Base-by-base conservation (phyloP, 2,888 invertebrate species). In the Diaperis boleti region DNA sequence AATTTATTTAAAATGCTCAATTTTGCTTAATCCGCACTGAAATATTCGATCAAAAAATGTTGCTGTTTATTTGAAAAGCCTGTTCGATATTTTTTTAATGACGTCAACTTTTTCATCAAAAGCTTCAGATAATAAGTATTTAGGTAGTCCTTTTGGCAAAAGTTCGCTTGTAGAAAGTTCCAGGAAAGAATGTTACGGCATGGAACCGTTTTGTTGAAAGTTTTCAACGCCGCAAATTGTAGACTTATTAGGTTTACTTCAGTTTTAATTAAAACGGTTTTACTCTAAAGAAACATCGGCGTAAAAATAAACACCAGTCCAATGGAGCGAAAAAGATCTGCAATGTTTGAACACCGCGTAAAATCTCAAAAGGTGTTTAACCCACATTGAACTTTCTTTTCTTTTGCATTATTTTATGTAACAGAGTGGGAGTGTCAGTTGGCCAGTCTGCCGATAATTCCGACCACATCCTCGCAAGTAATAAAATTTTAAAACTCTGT, bases 201-300 rank as follows among this genome's bases (percentile, higher is more conserved):
- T 11, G n/a, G 11, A 22, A 18, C 45, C 17, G 50, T 52, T 52
- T 52, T 52, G 50, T 52, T 52, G 13, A 37, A 49, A 49, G 37
- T 52, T 52, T 37, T 52, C 50, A 52, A 45, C 26, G 33, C 15
- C 37, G 11, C 35, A 37, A 37, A 52, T 52, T 20, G 37, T 13
- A 14, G 18, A 52, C 11, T 35, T 52, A 52, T 35, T 50, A 35
- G 26, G 31, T 37, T 52, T 52, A 15, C 39, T 52, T 39, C 37
- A 37, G 22, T 20, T 52, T 52, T 39, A 52, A 52, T 52, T 52
- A 52, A 37, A 52, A 37, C n/a, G 7, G 18, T 35, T 15, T 1
- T 29, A 11, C 13, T 13, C 22, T 11, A 18, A 42, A 42, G 18
- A 42, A 17, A 20, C 18, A 10, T 20, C 22, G 8, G 15, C 10